A percentile compares a stretch with the other conserved stretches of the same genome.
Evolutionary conservation across 2,797 vertebrate genomes (phyloP).

Genomic region (Gymnothorax javanicus): DNA sequence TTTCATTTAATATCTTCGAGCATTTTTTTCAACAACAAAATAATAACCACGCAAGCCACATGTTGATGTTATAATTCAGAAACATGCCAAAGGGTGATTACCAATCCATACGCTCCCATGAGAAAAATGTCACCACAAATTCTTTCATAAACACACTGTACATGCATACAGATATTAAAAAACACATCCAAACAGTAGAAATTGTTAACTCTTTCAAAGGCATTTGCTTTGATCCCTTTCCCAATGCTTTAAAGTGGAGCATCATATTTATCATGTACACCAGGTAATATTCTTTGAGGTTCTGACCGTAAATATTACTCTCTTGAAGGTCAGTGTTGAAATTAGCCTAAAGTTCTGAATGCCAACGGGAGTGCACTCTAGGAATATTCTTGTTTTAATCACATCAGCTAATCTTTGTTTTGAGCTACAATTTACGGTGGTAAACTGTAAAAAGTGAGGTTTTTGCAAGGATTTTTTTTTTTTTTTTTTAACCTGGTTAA

Average conservation of each 20-base stretch:
- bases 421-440: slow-evolving; percentile 9
- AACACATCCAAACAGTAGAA: not conserved
- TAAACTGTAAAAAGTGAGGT: not conserved
- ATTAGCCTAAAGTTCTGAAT: too few species aligned
- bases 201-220: not conserved
- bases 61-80: slow-evolving; percentile 58
- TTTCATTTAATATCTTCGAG: slow-evolving; percentile 43
- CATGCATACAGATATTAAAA: slow-evolving; percentile 38
- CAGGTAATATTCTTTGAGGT: not conserved
- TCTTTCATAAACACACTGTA: slow-evolving; percentile 53
- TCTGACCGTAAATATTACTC: not conserved
- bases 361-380: not conserved
- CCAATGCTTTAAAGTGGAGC: not conserved
- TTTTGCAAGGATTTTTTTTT: too few species aligned
- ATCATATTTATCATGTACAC: not conserved
- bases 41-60: slow-evolving; percentile 58
- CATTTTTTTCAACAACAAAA: slow-evolving; percentile 45
- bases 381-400: not conserved
- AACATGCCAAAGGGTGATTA: slow-evolving; percentile 53
- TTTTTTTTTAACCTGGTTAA: too few species aligned
- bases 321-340: not conserved
- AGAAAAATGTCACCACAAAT: slow-evolving; percentile 54
- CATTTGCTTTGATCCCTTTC: not conserved
- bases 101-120: slow-evolving; percentile 59
- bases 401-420: slow-evolving; percentile 25